Conservation (phyloP, 92 coral and sea anemone species). For the Porites rus region DNA sequence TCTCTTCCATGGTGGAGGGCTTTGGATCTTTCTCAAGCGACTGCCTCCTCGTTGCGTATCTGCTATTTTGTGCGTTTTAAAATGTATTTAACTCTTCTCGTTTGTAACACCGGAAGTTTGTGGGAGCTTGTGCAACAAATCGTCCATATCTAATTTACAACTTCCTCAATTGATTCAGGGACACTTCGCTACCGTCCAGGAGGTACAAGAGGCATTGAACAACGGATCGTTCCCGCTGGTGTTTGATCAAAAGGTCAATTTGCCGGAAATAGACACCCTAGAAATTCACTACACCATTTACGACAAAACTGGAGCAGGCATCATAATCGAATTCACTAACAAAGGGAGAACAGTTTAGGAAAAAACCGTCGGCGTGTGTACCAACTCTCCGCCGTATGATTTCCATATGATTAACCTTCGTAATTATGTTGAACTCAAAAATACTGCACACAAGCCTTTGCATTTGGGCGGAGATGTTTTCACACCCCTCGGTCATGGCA, state of each 20-base stretch:
- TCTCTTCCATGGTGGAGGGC: too few relatives aligned
- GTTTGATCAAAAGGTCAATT: neutral
- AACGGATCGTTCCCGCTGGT: conserved; percentile 35
- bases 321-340: neutral
- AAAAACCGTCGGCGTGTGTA: conserved; percentile 1
- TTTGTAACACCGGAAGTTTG: conserved; percentile 1
- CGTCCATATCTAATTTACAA: conserved; percentile 1
- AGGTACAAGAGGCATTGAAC: neutral
- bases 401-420: conserved; percentile 31
- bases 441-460: conserved; percentile 1
- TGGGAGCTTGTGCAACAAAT: neutral
- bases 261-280: neutral
- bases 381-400: conserved; percentile 34
- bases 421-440: conserved; percentile 22
- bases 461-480: neutral
- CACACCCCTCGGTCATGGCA: neutral
- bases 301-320: conserved; percentile 27
- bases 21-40: too few relatives aligned
- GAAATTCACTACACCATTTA: conserved; percentile 9
- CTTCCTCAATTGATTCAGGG: conserved; percentile 35
- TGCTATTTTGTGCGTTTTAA: too few relatives aligned
- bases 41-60: too few relatives aligned
- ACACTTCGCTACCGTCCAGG: conserved; percentile 29
- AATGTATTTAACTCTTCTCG: neutral
- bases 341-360: conserved; percentile 5